Percentiles rank a stretch among this genome's conserved stretches.
phyloP scores from a whole-genome alignment of 2,888 invertebrate species.

The Patella ulyssiponensis region DNA sequence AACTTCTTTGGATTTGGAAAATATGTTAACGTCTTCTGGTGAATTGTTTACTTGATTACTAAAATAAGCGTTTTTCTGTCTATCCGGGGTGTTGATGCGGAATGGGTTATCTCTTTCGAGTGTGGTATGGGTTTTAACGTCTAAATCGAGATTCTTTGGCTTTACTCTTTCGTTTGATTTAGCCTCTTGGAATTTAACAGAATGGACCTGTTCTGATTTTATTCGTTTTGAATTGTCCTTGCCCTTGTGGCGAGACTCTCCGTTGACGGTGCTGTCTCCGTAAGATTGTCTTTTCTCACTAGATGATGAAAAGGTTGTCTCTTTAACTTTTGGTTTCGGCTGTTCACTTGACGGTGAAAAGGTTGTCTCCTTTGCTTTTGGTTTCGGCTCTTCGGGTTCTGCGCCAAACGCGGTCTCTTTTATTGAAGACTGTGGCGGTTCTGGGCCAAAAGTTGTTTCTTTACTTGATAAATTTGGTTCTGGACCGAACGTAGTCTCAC shows the following conservation, averaged over 20 bases:
- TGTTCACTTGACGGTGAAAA: not conserved
- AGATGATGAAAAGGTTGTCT: too few species aligned
- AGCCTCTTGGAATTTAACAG: not conserved
- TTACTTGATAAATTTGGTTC: slow-evolving; percentile 5
- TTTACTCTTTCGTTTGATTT: not conserved
- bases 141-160: not conserved
- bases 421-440: not conserved
- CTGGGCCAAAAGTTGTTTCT: slow-evolving; percentile 6
- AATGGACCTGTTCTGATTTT: not conserved
- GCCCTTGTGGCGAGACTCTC: too few species aligned
- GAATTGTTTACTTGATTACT: not conserved
- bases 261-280: not conserved
- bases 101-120: not conserved
- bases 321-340: not conserved
- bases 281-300: not conserved
- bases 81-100: not conserved
- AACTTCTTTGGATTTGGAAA: too few species aligned
- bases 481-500: not conserved
- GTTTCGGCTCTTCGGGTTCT: not conserved
- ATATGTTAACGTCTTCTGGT: not conserved
- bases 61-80: not conserved
- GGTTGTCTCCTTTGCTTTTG: not conserved
- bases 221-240: not conserved
- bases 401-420: not conserved
- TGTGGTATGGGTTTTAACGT: not conserved